Percentiles rank a stretch among this genome's conserved stretches.
phyloP scores from a whole-genome alignment of 2,888 invertebrate genomes.

The Tyria jacobaeae region DNA sequence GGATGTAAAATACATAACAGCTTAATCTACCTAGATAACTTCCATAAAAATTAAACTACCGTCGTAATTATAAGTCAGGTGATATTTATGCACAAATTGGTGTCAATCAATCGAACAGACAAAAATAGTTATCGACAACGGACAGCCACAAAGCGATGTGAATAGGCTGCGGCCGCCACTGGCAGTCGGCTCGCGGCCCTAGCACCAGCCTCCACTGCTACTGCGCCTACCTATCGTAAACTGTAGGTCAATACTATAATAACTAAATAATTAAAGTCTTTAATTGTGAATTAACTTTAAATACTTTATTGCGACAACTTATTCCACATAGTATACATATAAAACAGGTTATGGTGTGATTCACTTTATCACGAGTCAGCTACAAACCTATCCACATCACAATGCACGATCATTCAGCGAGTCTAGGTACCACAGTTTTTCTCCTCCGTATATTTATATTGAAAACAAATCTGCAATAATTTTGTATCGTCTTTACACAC shows the following conservation, averaged over 20 bases:
- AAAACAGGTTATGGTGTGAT: constrained; percentile 86
- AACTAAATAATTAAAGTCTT: constrained; percentile 78
- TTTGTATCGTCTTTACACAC: constrained; percentile 83
- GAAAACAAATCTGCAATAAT: constrained; percentile 79
- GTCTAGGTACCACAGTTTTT: constrained; percentile 69
- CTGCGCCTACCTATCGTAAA: constrained; percentile 50
- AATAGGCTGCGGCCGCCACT: constrained; percentile 61
- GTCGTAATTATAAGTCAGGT: constrained; percentile 80
- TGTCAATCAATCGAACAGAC: constrained; percentile 60
- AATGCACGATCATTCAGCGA: constrained; percentile 77
- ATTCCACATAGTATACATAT: constrained; percentile 86
- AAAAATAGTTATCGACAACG: constrained; percentile 47
- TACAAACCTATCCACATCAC: constrained; percentile 85
- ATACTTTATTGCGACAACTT: constrained; percentile 87
- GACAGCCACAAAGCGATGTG: constrained; percentile 72
- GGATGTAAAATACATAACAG: constrained; percentile 84
- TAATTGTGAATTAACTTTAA: constrained; percentile 83
- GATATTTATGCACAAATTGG: constrained; percentile 70
- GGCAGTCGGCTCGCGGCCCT: constrained; percentile 1
- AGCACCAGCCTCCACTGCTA: constrained; percentile 22
- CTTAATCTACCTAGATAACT: constrained; percentile 85
- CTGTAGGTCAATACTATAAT: constrained; percentile 66
- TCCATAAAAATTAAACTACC: constrained; percentile 84
- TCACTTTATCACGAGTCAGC: constrained; percentile 83
- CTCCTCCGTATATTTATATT: constrained; percentile 64